phyloP scores from a whole-genome alignment of 2,888 invertebrate species.

The Oxyteleia sp. region DNA sequence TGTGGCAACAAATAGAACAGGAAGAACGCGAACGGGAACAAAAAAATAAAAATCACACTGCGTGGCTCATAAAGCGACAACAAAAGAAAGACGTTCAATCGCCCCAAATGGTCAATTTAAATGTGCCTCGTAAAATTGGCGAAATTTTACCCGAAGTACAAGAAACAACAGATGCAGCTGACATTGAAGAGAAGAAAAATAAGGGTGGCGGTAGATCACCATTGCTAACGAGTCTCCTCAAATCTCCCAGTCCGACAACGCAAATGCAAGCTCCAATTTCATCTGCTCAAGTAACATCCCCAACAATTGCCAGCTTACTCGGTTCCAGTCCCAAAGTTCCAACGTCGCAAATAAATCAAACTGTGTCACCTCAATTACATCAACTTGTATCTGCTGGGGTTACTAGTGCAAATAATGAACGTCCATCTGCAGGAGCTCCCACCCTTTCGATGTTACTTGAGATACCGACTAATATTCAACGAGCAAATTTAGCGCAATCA shows the following conservation, averaged over 20 bases:
- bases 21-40: slow-evolving; percentile 91
- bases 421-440: slow-evolving; percentile 91
- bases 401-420: slow-evolving; percentile 85
- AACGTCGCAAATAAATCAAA: slow-evolving; percentile 79
- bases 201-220: slow-evolving; percentile 88
- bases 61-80: slow-evolving; percentile 83
- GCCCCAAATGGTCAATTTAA: slow-evolving; percentile 67
- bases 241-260: slow-evolving; percentile 90
- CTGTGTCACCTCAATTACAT: slow-evolving; percentile 88
- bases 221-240: slow-evolving; percentile 93
- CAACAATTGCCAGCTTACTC: slow-evolving; percentile 89
- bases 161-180: slow-evolving; percentile 79
- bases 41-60: slow-evolving; percentile 89
- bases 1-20: slow-evolving; percentile 92
- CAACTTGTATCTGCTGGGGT: slow-evolving; percentile 88
- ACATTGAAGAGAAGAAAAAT: slow-evolving; percentile 84
- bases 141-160: slow-evolving; percentile 74
- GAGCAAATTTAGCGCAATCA: slow-evolving; percentile 78
- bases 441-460: slow-evolving; percentile 92
- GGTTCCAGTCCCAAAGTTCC: slow-evolving; percentile 86
- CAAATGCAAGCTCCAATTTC: slow-evolving; percentile 83
- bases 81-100: slow-evolving; percentile 82
- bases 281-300: slow-evolving; percentile 86
- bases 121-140: slow-evolving; percentile 77
- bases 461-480: slow-evolving; percentile 86